Conservation (phyloP, 2,888 invertebrate genomes). For the Augiades crinisus region DNA sequence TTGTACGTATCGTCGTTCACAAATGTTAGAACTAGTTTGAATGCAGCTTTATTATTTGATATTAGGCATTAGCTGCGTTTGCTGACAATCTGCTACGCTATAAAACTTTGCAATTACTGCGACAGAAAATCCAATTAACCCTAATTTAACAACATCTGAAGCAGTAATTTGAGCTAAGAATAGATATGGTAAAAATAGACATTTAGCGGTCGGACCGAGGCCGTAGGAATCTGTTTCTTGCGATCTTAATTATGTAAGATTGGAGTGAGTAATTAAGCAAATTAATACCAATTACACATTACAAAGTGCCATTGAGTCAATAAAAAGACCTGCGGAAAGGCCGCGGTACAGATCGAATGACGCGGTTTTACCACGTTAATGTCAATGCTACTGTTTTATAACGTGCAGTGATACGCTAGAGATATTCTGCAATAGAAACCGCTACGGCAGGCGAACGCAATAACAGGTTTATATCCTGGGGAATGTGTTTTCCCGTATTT, state of each 20-base stretch:
- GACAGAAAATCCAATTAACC: too few relatives aligned
- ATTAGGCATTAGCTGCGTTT: too few relatives aligned
- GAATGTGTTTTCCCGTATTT: too few relatives aligned
- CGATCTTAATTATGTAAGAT: conserved; percentile 15
- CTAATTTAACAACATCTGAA: conserved; percentile 1
- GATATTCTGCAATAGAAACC: too few relatives aligned
- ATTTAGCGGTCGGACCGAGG: conserved; percentile 11
- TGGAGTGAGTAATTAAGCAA: conserved; percentile 8
- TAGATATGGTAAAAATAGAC: conserved; percentile 13
- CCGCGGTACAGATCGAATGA: not conserved
- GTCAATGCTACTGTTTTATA: not conserved
- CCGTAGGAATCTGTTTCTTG: conserved; percentile 13
- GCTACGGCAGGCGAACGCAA: too few relatives aligned
- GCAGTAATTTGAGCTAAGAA: conserved; percentile 2
- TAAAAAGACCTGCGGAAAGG: not conserved
- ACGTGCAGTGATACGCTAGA: too few relatives aligned
- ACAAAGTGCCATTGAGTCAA: conserved; percentile 1
- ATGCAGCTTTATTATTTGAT: too few relatives aligned
- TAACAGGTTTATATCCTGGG: too few relatives aligned
- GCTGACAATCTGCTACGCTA: too few relatives aligned
- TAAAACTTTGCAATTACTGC: too few relatives aligned
- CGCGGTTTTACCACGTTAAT: not conserved
- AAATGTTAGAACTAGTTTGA: too few relatives aligned
- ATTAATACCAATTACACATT: conserved; percentile 9
- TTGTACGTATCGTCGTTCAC: too few relatives aligned